Conservation (phyloP, 2,113 vertebrate species). For the Noctilio leporinus region DNA sequence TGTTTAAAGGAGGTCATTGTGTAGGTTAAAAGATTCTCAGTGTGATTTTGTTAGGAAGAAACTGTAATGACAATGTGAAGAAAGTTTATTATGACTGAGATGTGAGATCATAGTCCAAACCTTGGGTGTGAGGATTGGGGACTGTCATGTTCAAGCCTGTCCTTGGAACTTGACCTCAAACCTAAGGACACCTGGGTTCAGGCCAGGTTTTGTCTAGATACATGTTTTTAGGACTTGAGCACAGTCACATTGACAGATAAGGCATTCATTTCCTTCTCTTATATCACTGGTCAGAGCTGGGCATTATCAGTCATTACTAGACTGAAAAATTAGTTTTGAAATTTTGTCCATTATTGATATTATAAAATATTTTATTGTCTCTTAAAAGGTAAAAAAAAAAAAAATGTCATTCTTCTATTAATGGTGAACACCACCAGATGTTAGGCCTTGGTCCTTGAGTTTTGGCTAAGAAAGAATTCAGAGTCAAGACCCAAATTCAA, state of each 20-base stretch:
- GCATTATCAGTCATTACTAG: not conserved
- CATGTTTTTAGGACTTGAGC: not conserved
- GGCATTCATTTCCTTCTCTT: not conserved
- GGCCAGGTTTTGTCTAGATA: not conserved
- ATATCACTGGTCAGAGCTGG: not conserved
- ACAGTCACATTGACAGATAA: not conserved
- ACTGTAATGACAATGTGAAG: not conserved
- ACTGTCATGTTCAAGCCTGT: not conserved
- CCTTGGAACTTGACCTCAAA: not conserved
- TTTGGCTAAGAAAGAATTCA: not conserved
- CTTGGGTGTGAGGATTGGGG: rapidly evolving
- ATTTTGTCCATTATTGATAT: not conserved
- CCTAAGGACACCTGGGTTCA: not conserved
- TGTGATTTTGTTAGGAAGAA: conserved; percentile 26
- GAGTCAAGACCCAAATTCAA: not conserved
- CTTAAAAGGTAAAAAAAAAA: not conserved
- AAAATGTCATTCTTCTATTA: not conserved
- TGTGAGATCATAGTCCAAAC: not conserved
- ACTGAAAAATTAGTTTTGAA: not conserved
- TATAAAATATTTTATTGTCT: not conserved
- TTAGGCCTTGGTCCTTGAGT: not conserved
- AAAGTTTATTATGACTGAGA: not conserved
- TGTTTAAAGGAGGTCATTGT: conserved; percentile 52
- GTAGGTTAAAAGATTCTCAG: conserved; percentile 39
- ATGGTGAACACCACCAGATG: too few species aligned